A percentile compares a stretch with the other conserved stretches of the same genome.
Evolutionary conservation across 2,888 invertebrate genomes (phyloP).

Genomic region (Caenorhabditis angaria): DNA sequence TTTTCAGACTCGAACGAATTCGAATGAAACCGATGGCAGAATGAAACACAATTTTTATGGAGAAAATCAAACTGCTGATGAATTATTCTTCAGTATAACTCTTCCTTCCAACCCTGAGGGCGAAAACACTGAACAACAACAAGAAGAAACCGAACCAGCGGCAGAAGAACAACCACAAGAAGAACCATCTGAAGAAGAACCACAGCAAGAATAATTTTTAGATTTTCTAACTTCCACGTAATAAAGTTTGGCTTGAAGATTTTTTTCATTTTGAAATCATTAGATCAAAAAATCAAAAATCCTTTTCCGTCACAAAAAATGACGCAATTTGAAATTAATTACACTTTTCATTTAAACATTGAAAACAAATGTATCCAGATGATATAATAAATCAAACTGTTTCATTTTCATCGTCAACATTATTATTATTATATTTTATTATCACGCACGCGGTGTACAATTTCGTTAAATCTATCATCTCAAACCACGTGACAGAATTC

Average conservation of each 20-base stretch:
- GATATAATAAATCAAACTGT: not conserved
- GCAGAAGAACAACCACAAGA: too few relatives aligned
- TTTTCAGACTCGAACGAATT: not conserved
- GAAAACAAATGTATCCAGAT: not conserved
- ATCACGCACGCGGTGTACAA: not conserved
- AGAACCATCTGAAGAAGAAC: too few relatives aligned
- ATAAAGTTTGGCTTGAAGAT: too few relatives aligned
- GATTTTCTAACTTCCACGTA: too few relatives aligned
- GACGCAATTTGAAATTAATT: not conserved
- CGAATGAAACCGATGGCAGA: not conserved
- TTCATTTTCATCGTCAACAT: not conserved
- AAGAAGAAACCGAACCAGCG: too few relatives aligned
- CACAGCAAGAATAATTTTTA: too few relatives aligned
- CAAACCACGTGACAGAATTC: too few relatives aligned
- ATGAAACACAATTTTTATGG: not conserved
- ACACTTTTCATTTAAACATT: not conserved
- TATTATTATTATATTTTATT: not conserved
- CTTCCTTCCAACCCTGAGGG: too few relatives aligned
- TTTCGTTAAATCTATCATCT: not conserved
- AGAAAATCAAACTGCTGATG: not conserved
- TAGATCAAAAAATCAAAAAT: too few relatives aligned
- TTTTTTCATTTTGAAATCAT: too few relatives aligned
- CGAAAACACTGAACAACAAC: too few relatives aligned
- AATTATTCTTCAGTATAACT: not conserved
- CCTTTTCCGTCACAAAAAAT: not conserved